Conservation (phyloP, 2,113 vertebrate species). For the Typhlomys cinereus region DNA sequence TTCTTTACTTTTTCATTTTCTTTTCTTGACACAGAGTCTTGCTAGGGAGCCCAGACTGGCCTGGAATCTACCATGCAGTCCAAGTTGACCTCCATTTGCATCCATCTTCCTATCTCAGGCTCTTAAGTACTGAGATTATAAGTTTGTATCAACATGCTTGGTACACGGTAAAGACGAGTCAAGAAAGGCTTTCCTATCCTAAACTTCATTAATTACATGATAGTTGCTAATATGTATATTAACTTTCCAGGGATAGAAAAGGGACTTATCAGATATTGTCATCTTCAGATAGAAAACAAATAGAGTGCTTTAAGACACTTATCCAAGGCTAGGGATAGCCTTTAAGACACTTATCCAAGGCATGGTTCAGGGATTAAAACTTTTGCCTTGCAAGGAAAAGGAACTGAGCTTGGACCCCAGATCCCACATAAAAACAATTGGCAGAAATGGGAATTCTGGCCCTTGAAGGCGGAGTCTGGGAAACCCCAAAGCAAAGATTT, state of each 20-base stretch:
- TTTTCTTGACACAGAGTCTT: neutral
- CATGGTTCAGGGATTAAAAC: too few species aligned
- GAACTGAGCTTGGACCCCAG: too few species aligned
- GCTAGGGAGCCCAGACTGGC: neutral
- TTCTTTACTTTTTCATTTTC: neutral
- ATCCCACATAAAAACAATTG: too few species aligned
- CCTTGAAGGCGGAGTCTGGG: too few species aligned
- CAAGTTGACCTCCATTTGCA: too few species aligned
- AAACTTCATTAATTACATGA: neutral
- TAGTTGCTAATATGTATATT: neutral
- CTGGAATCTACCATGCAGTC: too few species aligned
- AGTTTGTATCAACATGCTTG: neutral
- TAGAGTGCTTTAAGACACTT: neutral
- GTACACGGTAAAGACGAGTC: neutral
- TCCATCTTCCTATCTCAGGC: neutral
- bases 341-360: too few species aligned
- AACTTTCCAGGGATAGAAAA: neutral
- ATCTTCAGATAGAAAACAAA: neutral
- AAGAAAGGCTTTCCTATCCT: neutral
- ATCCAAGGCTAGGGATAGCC: too few species aligned
- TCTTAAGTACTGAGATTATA: neutral
- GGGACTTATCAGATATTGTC: neutral
- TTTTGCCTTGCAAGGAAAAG: too few species aligned
- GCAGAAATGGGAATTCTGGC: too few species aligned
- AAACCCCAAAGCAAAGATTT: too few species aligned